Base-by-base conservation (phyloP, 1,140 invertebrate genomes). In the silkworm (Bombyx mori) region DNA sequence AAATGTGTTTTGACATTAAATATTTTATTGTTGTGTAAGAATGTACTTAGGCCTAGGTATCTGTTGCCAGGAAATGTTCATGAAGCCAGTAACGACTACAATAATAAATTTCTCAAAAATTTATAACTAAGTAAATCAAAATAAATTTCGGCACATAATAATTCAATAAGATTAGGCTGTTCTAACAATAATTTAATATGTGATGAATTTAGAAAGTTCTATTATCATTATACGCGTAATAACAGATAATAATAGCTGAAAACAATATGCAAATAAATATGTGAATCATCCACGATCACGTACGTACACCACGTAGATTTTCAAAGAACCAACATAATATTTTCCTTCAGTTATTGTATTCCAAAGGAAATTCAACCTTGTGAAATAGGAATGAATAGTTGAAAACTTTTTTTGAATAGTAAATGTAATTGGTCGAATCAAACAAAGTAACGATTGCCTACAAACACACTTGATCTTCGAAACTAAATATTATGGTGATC, bases 211-310 rank as follows among this genome's bases (percentile, higher is more conserved):
- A 73, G 73, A 76, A 74, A 69, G 67, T 67, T 57, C 65, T 65
- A 75, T 79, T 72, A 65, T 51, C 47, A 60, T 64, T 68, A 42
- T 43, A 56, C 63, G 52, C 60, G 63, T 53, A 73, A 60, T 60
- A 68, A 62, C 59, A 63, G 43, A 63, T 70, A 76, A 76, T 76
- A 56, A 68, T 68, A 70, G 62, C 61, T 49, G 48, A 68, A 64
- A 52, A 69, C 65, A 71, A 68, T 68, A 76, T 79, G 76, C 75
- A 79, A 79, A 81, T 79, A 79, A 79, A 81, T 79, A 71, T 70
- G 66, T 63, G 63, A 69, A 64, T 61, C 63, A 68, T 70, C 54
- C 65, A 68, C 57, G 62, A 66, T 70, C 57, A 57, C 57, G 52
- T 62, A 60, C 26, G 4, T 35, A 35, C 26, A 35, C 4, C 26